Conservation (phyloP, 2,797 vertebrate species). For the Mus minutoides region DNA sequence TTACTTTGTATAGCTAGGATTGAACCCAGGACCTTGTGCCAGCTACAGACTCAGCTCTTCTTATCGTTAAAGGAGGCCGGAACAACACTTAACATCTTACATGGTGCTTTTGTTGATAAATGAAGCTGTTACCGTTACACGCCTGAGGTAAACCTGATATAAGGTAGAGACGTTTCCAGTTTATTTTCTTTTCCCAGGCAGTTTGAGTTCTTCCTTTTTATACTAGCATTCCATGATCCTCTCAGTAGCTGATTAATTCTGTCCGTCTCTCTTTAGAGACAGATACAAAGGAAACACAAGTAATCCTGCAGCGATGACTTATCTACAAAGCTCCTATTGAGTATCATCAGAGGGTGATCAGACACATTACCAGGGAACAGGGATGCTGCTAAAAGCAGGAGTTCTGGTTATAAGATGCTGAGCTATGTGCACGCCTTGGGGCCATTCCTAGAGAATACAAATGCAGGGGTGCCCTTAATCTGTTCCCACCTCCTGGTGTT, state of each 20-base stretch:
- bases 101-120: not conserved
- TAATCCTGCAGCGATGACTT: not conserved
- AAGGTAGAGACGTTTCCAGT: not conserved
- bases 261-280: not conserved
- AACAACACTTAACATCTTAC: not conserved
- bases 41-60: not conserved
- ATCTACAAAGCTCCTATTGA: not conserved
- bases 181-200: not conserved
- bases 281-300: not conserved
- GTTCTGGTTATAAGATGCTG: accelerated
- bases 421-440: no score
- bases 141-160: not conserved
- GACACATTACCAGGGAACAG: not conserved
- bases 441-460: not conserved
- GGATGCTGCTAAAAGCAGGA: not conserved
- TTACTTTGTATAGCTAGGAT: not conserved
- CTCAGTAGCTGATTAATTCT: not conserved
- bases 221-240: not conserved
- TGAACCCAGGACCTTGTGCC: not conserved
- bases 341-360: not conserved
- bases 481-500: no score
- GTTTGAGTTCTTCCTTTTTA: not conserved
- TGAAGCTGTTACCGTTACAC: accelerated
- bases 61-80: not conserved
- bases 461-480: accelerated